Conservation (phyloP, 2,797 vertebrate species). For the Aulostomus chinensis region DNA sequence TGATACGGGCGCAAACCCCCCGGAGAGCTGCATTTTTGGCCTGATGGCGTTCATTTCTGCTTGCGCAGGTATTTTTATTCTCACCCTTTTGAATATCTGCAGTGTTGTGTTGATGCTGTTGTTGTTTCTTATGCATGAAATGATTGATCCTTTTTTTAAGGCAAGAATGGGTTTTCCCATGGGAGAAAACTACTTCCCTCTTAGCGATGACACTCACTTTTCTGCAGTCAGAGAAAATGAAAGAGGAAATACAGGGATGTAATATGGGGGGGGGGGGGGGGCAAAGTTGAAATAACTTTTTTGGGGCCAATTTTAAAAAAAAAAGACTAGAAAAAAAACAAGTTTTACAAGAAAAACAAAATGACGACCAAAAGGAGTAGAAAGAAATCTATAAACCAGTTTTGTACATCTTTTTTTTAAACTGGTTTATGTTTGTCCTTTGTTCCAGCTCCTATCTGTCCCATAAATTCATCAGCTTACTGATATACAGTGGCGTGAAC, state of each 20-base stretch:
- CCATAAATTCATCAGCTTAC: no score
- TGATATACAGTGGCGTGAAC: no score
- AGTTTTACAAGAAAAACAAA: no score
- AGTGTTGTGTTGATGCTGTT: no score
- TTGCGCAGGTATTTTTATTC: slow-evolving; percentile 84
- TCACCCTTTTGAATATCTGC: background rate
- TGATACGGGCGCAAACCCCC: slow-evolving; percentile 88
- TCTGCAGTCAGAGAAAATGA: slow-evolving; percentile 67
- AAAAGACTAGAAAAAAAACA: no score
- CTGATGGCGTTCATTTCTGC: slow-evolving; percentile 92
- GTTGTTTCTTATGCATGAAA: background rate
- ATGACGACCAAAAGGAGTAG: no score
- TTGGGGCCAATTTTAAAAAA: no score
- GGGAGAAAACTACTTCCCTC: slow-evolving; percentile 16
- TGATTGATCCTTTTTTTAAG: background rate
- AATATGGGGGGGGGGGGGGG: no score
- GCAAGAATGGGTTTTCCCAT: slow-evolving; percentile 23
- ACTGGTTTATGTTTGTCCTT: no score
- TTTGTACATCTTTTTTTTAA: background rate
- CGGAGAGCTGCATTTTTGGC: slow-evolving; percentile 95
- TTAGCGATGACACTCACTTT: slow-evolving; percentile 24
- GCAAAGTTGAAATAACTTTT: background rate
- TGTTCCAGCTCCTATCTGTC: no score
- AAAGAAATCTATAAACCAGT: no score
- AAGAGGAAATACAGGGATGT: slow-evolving; percentile 31